Percentiles rank a stretch among this genome's conserved stretches.
Evolutionary conservation across 2,113 vertebrate species (phyloP).

Genomic region (Mungos mungo): DNA sequence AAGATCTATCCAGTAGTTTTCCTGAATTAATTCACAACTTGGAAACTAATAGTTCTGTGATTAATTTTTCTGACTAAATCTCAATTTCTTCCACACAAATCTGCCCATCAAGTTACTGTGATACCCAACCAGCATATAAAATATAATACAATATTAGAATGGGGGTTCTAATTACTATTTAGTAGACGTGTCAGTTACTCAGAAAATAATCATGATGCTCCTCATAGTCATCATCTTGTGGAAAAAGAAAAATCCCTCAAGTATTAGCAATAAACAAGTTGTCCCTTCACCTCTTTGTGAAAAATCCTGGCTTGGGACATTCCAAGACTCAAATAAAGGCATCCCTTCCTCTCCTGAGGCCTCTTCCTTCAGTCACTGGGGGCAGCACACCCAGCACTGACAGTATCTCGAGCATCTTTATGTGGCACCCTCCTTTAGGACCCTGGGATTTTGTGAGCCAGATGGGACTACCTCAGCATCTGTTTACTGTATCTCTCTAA

Average conservation of each 20-base stretch:
- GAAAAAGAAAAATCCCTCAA: background rate
- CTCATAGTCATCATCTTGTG: background rate
- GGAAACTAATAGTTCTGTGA: slow-evolving; percentile 37
- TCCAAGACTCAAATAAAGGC: background rate
- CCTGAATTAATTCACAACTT: slow-evolving; percentile 1
- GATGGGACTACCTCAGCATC: slow-evolving; percentile 12
- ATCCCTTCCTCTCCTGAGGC: background rate
- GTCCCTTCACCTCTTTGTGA: background rate
- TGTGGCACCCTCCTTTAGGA: background rate
- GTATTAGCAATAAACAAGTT: slow-evolving; percentile 34
- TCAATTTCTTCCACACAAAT: slow-evolving; percentile 17
- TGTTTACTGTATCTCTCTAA: background rate
- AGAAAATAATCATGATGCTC: slow-evolving; percentile 39
- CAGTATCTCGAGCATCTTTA: background rate
- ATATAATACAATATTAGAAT: background rate
- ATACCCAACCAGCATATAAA: background rate
- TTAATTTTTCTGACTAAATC: slow-evolving; percentile 42
- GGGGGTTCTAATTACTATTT: background rate
- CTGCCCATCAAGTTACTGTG: background rate
- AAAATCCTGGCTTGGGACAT: background rate
- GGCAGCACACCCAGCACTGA: background rate
- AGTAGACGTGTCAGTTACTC: background rate
- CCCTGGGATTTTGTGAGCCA: background rate
- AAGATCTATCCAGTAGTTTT: background rate
- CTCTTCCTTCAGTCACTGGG: background rate